Evolutionary conservation across 2,113 vertebrate genomes (phyloP).

Genomic region (Oceanodroma tethys): DNA sequence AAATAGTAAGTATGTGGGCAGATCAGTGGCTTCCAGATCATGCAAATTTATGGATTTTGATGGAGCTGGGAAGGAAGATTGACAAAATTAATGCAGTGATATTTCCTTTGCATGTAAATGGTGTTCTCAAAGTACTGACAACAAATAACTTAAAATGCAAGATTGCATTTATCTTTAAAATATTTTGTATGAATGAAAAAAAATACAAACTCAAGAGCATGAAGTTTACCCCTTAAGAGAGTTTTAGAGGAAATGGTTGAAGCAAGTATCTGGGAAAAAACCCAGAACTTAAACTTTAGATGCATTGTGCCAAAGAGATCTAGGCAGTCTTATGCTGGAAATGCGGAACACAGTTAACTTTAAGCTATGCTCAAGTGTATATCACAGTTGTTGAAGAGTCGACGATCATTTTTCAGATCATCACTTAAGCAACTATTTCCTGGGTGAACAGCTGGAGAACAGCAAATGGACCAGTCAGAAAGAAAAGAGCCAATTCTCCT

Average conservation of each 20-base stretch:
- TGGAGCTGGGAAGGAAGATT: background rate
- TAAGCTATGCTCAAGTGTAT: background rate
- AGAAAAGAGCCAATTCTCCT: background rate
- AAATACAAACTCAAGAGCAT: background rate
- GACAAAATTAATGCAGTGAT: background rate
- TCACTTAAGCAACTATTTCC: background rate
- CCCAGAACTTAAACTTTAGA: background rate
- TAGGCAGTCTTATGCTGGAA: background rate
- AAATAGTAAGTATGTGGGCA: slow-evolving; percentile 17
- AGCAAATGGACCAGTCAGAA: background rate
- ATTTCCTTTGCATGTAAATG: slow-evolving; percentile 17
- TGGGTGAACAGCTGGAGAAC: background rate
- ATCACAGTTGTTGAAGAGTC: background rate
- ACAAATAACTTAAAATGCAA: background rate
- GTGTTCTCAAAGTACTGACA: background rate
- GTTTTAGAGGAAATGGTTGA: background rate
- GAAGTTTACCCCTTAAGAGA: background rate
- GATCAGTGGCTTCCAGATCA: slow-evolving; percentile 14
- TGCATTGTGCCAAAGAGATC: background rate
- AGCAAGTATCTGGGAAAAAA: background rate
- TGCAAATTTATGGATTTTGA: slow-evolving; percentile 40
- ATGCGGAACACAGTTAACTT: background rate
- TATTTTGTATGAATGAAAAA: background rate
- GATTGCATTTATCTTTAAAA: background rate
- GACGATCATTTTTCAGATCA: background rate